These are phyloP conservation scores for Accipiter virgatus DNA, from an alignment of 2,113 vertebrate species.

Conservation along the genomic window DNA sequence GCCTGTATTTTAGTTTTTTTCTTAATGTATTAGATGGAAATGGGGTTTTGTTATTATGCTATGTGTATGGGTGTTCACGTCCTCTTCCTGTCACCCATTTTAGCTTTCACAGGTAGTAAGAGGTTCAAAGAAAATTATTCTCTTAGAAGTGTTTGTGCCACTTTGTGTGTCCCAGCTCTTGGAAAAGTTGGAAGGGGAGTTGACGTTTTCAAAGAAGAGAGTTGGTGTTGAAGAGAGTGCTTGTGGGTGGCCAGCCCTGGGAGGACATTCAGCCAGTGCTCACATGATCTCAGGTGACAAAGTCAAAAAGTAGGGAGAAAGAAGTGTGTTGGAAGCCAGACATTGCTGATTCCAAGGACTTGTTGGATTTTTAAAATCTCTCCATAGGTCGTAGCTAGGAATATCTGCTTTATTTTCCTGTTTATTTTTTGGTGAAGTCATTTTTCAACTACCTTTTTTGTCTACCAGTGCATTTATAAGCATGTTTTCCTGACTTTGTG, in stretches of 20 bases:
- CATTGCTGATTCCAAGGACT: neutral
- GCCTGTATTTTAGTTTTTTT: neutral
- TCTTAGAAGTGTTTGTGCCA: neutral
- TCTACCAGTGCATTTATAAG: neutral
- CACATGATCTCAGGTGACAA: neutral
- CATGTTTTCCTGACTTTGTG: neutral
- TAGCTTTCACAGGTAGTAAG: neutral
- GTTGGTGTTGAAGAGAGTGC: neutral
- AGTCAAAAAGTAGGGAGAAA: neutral
- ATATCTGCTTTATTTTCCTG: neutral
- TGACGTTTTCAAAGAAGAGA: neutral
- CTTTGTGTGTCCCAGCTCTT: neutral
- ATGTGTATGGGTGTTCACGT: neutral
- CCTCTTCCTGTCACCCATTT: neutral
- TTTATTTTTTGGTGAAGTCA: neutral
- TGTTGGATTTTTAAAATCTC: neutral
- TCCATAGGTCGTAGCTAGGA: neutral
- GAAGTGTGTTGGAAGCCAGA: neutral
- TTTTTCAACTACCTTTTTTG: neutral
- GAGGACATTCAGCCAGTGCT: neutral
- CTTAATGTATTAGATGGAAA: neutral
- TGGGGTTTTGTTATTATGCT: neutral
- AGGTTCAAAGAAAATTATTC: neutral
- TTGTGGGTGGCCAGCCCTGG: neutral
- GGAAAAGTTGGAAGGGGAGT: neutral